These are phyloP conservation scores for Limenitis camilla DNA, from an alignment of 2,888 invertebrate genomes.

Conservation along the genomic window DNA sequence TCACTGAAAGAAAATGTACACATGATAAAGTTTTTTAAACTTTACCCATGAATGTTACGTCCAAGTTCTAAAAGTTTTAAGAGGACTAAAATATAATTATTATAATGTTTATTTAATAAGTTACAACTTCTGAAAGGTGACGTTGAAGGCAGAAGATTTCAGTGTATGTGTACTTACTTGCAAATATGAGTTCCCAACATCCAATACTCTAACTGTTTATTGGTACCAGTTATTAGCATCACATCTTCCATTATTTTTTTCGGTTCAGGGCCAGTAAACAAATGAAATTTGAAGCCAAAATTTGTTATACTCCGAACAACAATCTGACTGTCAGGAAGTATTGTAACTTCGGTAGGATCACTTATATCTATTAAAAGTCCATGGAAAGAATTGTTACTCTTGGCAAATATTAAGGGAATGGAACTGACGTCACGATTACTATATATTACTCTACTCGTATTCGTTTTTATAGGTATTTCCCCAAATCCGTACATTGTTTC, in stretches of 20 bases:
- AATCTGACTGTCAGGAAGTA: conserved; percentile 69
- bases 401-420: conserved; percentile 69
- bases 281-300: conserved; percentile 51
- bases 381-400: conserved; percentile 67
- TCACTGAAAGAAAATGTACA: conserved; percentile 40
- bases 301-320: conserved; percentile 71
- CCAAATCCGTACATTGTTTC: conserved; percentile 74
- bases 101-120: too few species aligned
- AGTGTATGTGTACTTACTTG: conserved; percentile 39
- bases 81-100: too few species aligned
- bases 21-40: not conserved
- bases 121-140: too few species aligned
- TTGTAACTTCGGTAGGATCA: conserved; percentile 71
- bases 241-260: conserved; percentile 56
- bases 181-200: conserved; percentile 65
- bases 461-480: conserved; percentile 52
- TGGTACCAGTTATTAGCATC: conserved; percentile 36
- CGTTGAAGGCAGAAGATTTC: not conserved
- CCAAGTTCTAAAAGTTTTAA: too few species aligned
- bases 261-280: conserved; percentile 59
- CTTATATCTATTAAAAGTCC: conserved; percentile 70
- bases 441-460: conserved; percentile 59
- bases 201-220: conserved; percentile 53
- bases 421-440: conserved; percentile 58
- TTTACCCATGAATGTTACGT: not conserved